phyloP scores from a whole-genome alignment of 2,113 vertebrate species.

The Nipponia nippon region DNA sequence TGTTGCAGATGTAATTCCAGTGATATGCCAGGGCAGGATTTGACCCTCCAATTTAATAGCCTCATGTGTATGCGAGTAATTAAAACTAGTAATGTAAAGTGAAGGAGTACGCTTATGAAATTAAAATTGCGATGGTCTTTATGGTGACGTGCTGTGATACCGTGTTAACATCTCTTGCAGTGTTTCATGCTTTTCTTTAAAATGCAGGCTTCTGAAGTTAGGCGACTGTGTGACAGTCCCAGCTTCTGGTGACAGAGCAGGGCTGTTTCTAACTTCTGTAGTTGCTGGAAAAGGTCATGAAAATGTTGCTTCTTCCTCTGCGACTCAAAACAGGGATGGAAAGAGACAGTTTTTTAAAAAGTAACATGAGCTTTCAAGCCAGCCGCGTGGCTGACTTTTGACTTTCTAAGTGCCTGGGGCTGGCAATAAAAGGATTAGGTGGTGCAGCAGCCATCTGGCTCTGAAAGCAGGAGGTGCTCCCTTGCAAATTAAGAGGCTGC shows the following conservation, averaged over 20 bases:
- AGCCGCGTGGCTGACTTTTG: neutral
- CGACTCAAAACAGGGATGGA: neutral
- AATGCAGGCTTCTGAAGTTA: neutral
- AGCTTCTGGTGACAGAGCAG: neutral
- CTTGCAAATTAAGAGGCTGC: neutral
- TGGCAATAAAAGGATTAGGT: neutral
- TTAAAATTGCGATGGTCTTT: neutral
- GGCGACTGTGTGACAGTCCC: neutral
- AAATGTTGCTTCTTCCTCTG: neutral
- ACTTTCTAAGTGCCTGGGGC: neutral
- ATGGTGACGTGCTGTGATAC: neutral
- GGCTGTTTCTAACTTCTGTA: neutral
- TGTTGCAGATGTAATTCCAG: neutral
- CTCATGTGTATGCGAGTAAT: neutral
- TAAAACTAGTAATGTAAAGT: neutral
- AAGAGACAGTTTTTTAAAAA: neutral
- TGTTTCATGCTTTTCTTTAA: neutral
- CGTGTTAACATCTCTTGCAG: neutral
- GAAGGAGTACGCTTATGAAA: neutral
- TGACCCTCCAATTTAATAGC: neutral
- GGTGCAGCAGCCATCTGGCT: neutral
- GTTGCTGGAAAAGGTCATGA: neutral
- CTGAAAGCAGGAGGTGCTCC: neutral
- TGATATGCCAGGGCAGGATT: neutral
- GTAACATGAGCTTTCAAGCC: neutral